A percentile compares a stretch with the other conserved stretches of the same genome.
These are phyloP conservation scores for Nesometra sesokonis DNA, from an alignment of 35 echinoderm and acorn worm genomes.

Conservation along the genomic window DNA sequence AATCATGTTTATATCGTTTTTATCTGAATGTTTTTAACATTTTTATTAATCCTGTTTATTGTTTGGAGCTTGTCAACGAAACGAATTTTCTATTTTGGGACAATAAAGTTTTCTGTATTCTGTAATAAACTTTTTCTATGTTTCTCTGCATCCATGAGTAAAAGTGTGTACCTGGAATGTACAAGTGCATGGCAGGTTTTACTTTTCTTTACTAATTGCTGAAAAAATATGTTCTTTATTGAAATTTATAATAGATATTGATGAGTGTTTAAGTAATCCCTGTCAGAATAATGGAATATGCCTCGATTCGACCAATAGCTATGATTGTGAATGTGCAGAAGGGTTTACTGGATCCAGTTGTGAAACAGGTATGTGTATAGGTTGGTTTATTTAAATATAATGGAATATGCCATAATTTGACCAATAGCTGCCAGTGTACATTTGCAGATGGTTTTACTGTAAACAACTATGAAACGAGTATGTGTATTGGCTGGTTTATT, in stretches of 20 bases:
- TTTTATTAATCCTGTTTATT: too few relatives aligned
- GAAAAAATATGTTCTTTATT: background rate
- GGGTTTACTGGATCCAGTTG: conserved; percentile 26
- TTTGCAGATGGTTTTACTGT: conserved; percentile 18
- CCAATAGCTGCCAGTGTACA: background rate
- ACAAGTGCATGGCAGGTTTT: too few relatives aligned
- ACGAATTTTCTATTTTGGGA: too few relatives aligned
- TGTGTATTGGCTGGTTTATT: too few relatives aligned
- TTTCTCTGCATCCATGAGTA: too few relatives aligned
- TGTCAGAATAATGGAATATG: conserved; percentile 19
- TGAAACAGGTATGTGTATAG: background rate
- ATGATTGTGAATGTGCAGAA: conserved; percentile 10
- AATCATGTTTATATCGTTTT: too few relatives aligned
- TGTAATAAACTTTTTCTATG: too few relatives aligned
- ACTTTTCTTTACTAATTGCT: too few relatives aligned
- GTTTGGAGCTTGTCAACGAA: too few relatives aligned
- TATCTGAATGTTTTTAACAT: too few relatives aligned
- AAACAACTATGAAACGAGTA: conserved; percentile 17
- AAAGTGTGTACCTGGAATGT: too few relatives aligned
- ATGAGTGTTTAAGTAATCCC: background rate
- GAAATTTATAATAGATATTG: background rate
- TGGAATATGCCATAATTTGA: background rate
- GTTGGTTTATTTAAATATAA: background rate
- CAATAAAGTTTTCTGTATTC: too few relatives aligned
- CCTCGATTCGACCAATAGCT: conserved; percentile 2